Percentiles rank a stretch among this genome's conserved stretches.
These are phyloP conservation scores for Rhamnusium bicolor DNA, from an alignment of 2,888 invertebrate genomes.

Conservation along the genomic window DNA sequence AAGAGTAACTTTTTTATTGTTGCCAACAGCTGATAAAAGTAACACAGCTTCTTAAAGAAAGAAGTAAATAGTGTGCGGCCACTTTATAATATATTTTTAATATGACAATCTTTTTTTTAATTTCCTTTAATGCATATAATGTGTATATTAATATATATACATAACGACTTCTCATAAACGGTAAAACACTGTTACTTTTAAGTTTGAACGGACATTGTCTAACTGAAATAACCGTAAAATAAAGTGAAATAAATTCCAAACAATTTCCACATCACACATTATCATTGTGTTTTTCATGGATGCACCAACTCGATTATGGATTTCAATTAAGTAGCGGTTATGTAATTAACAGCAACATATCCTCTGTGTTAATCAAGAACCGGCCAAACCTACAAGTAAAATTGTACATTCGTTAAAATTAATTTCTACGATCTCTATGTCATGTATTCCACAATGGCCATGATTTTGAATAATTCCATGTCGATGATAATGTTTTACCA, in stretches of 20 bases:
- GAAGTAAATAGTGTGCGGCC: too few species aligned
- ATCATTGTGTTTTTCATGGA: not conserved
- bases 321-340: conserved; percentile 24
- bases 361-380: not conserved
- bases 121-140: too few species aligned
- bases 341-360: conserved; percentile 1
- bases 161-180: too few species aligned
- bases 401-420: not conserved
- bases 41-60: too few species aligned
- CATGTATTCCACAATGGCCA: not conserved
- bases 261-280: not conserved
- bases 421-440: too few species aligned
- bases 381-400: not conserved
- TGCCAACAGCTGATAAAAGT: too few species aligned
- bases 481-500: not conserved
- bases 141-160: too few species aligned
- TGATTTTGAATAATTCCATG: not conserved
- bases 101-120: too few species aligned
- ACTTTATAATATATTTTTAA: too few species aligned
- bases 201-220: not conserved
- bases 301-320: conserved; percentile 12
- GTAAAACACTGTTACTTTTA: not conserved
- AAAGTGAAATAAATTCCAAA: not conserved
- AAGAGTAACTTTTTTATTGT: too few species aligned
- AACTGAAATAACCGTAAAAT: not conserved